A percentile compares a stretch with the other conserved stretches of the same genome.
Conservation (phyloP, 2,797 vertebrate species). For the Sciurus carolinensis region DNA sequence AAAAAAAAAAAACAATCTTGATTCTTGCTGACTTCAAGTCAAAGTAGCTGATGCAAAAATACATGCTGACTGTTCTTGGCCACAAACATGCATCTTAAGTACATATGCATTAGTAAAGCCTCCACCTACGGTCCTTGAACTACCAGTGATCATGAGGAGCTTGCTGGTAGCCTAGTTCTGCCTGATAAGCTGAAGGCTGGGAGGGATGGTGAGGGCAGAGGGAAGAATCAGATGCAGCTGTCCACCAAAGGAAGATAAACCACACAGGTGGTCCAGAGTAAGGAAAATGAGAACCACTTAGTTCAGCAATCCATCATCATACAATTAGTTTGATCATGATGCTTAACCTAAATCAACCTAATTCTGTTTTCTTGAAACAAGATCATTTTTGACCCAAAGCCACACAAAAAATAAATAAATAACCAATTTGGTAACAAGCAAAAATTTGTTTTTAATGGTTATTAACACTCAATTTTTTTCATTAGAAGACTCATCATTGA, state of each 20-base stretch:
- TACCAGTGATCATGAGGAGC: slow-evolving; percentile 48
- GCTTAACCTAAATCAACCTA: slow-evolving; percentile 59
- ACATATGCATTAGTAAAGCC: neutral
- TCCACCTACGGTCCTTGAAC: slow-evolving; percentile 59
- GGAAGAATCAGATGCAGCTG: slow-evolving; percentile 37
- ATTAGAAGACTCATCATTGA: slow-evolving; percentile 38
- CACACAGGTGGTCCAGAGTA: slow-evolving; percentile 57
- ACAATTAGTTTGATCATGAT: slow-evolving; percentile 35
- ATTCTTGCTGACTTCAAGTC: slow-evolving; percentile 60
- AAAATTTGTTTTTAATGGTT: slow-evolving; percentile 40
- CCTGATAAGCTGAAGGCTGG: slow-evolving; percentile 17
- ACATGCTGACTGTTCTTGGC: slow-evolving; percentile 53
- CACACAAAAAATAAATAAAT: neutral
- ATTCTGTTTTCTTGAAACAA: slow-evolving; percentile 39
- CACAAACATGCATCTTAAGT: slow-evolving; percentile 62
- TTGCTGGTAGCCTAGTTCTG: slow-evolving; percentile 48
- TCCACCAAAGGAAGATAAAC: slow-evolving; percentile 64
- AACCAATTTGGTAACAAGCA: slow-evolving; percentile 43
- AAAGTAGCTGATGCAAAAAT: slow-evolving; percentile 65
- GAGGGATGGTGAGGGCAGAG: neutral
- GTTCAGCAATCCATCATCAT: slow-evolving; percentile 5
- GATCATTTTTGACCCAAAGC: slow-evolving; percentile 31
- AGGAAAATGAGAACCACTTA: slow-evolving; percentile 65
- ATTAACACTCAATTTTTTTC: slow-evolving; percentile 45
- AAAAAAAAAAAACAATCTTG: slow-evolving; percentile 61